Evolutionary conservation across 2,113 vertebrate species (phyloP).

Genomic region (Oenanthe melanoleuca): DNA sequence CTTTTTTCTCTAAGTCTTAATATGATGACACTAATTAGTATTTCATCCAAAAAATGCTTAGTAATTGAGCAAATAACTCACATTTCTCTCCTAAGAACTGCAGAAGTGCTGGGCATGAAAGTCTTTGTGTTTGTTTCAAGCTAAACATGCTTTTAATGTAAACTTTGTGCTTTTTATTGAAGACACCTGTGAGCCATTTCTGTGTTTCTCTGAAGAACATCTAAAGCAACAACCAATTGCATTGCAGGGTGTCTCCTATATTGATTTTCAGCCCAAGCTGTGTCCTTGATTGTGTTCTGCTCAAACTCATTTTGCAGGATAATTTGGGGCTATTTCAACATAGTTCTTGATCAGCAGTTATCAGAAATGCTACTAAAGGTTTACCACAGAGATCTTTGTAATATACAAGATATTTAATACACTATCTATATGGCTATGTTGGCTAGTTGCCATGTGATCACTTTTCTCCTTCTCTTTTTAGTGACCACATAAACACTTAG

Average conservation of each 20-base stretch:
- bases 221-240: neutral
- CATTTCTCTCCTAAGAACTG: neutral
- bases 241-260: neutral
- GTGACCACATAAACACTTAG: conserved; percentile 44
- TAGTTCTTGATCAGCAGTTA: conserved; percentile 20
- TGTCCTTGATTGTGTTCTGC: conserved; percentile 27
- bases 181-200: neutral
- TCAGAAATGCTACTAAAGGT: conserved; percentile 31
- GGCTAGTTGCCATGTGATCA: conserved; percentile 38
- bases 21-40: neutral
- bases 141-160: neutral
- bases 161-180: neutral
- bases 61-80: neutral
- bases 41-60: neutral
- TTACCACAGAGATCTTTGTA: conserved; percentile 39
- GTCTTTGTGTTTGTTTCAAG: neutral
- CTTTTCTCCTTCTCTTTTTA: conserved; percentile 30
- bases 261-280: neutral
- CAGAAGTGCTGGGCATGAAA: neutral
- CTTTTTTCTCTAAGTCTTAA: neutral
- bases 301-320: neutral
- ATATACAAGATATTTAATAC: conserved; percentile 12
- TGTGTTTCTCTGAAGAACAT: neutral
- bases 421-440: neutral
- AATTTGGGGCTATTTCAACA: conserved; percentile 1